Evolutionary conservation across 2,113 vertebrate genomes (phyloP), one percentile per base, ranked within the genome.

Genomic region (Phodopus roborovskii): DNA sequence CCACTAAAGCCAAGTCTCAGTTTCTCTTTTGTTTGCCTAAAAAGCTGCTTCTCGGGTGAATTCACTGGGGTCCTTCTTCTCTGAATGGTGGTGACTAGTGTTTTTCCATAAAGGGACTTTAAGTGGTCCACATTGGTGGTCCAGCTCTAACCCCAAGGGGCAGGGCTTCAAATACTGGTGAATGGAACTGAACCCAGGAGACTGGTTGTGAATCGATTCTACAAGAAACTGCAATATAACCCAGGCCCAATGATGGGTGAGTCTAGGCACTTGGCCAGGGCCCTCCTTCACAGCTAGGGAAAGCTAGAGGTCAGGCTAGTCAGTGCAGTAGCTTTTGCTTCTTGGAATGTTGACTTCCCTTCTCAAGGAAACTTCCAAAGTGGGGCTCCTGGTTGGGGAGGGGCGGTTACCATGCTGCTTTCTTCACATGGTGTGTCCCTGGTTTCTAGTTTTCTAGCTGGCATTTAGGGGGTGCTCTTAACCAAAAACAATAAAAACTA

Each of bases 361-460:
- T 92, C 68, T 93, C 89, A 74, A 45, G 71, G 90, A 42, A 20
- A 2, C 10, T 24, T 88, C 30, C 48, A 42, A 39, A 13, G 0
- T 33, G 42, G 36, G 20, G 45, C 15, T 17, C 1, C 30, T 74
- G 24, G 64, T 0, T 45, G 2, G 24, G 19, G 9, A 1, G 3
- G 1, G 8, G n/a, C 9, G 10, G 4, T 2, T 4, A 56, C n/a
- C n/a, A 11, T 1, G 2, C 42, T 24, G 19, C 20, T 13, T 17
- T 22, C 24, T 70, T 56, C 45, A 2, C 9, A 4, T 20, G 0
- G 15, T 6, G 5, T 4, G 1, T 36, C 74, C 20, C 60, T 0
- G 8, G 33, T 22, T 30, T 62, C 39, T 33, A 36, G 28, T 45
- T 86, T 36, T 60, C 36, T 4, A 7, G 3, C 82, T 60, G 30